Evolutionary conservation across 37 sponge, comb jelly and placozoan species (phyloP).

Genomic region (Tethya wilhelma): DNA sequence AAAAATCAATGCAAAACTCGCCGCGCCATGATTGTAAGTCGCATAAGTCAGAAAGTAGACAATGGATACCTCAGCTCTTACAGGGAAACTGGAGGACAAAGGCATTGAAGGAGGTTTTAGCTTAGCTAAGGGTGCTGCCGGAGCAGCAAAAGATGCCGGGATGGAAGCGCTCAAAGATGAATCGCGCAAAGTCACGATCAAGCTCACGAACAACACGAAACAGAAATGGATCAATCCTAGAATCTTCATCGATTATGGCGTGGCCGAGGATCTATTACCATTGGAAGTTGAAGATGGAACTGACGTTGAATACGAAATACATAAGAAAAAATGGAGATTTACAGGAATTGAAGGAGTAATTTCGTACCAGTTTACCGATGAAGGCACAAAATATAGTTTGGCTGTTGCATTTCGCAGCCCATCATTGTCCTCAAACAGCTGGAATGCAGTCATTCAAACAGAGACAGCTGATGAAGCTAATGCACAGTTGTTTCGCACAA

Average conservation of each 20-base stretch:
- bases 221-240: slow-evolving; percentile 9
- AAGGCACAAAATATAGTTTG: not conserved
- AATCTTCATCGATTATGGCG: slow-evolving; percentile 5
- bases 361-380: not conserved
- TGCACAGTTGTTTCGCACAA: not conserved
- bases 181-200: slow-evolving; percentile 3
- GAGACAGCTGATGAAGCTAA: not conserved
- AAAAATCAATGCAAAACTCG: no score
- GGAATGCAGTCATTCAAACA: slow-evolving; percentile 6
- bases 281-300: not conserved
- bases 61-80: not conserved
- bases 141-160: not conserved
- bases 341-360: slow-evolving; percentile 5
- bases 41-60: no score
- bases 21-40: no score
- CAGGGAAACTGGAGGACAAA: not conserved
- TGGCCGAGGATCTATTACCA: slow-evolving; percentile 8
- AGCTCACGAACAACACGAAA: slow-evolving; percentile 11
- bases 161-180: slow-evolving; percentile 1
- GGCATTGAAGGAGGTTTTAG: not conserved
- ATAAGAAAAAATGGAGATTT: slow-evolving; percentile 15
- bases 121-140: not conserved
- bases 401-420: slow-evolving; percentile 2
- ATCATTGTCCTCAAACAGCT: not conserved
- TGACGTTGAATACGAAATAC: not conserved